Percentiles rank a stretch among this genome's conserved stretches.
Conservation (phyloP, 2,888 invertebrate genomes). For the Cerceris rybyensis region DNA sequence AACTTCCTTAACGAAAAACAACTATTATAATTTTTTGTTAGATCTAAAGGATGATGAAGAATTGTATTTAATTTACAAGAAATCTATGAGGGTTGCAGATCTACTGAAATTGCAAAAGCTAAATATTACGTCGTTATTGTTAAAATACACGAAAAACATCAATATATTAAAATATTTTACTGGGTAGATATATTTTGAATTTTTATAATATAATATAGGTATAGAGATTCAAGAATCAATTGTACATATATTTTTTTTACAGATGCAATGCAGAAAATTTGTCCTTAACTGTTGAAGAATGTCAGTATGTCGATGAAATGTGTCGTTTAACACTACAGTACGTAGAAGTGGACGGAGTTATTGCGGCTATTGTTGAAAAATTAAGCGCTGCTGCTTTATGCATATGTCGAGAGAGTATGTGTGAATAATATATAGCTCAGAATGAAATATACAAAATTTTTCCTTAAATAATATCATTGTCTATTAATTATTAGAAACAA, state of each 20-base stretch:
- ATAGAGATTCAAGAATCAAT: background rate
- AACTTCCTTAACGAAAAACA: background rate
- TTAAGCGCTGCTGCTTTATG: constrained; percentile 52
- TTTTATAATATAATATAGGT: background rate
- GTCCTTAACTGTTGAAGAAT: constrained; percentile 40
- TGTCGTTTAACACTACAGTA: constrained; percentile 46
- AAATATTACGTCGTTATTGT: constrained; percentile 58
- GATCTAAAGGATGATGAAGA: constrained; percentile 25
- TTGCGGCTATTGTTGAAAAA: constrained; percentile 33
- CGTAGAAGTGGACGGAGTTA: constrained; percentile 32
- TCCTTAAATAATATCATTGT: background rate
- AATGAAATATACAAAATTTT: background rate
- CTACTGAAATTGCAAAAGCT: constrained; percentile 64
- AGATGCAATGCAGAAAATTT: constrained; percentile 32
- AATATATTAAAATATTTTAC: constrained; percentile 60
- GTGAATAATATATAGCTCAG: background rate
- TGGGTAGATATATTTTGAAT: constrained; percentile 53
- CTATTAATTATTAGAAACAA: too few species aligned
- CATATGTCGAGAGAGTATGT: constrained; percentile 60
- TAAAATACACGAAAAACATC: constrained; percentile 50
- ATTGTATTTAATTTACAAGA: constrained; percentile 47
- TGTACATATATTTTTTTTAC: background rate
- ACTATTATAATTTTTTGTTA: constrained; percentile 31
- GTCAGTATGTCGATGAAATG: constrained; percentile 47
- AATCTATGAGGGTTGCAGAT: constrained; percentile 61